Evolutionary conservation across 2,113 vertebrate genomes (phyloP).

Genomic region (Oplegnathus fasciatus): DNA sequence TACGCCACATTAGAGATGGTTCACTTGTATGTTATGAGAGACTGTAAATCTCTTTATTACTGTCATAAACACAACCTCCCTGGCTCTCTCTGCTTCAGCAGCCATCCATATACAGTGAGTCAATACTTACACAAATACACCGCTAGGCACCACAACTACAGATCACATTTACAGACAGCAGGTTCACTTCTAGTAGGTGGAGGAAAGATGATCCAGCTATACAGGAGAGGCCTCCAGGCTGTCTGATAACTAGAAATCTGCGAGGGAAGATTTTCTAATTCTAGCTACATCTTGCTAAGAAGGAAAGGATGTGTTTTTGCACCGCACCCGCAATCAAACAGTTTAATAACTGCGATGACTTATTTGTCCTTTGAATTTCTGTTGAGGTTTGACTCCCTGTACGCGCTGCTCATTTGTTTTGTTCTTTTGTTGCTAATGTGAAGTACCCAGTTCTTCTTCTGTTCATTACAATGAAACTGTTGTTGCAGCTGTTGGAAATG

Average conservation of each 20-base stretch:
- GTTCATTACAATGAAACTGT: constrained; percentile 11
- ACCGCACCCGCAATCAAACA: neutral
- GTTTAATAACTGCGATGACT: neutral
- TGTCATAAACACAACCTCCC: constrained; percentile 59
- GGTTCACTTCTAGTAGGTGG: neutral
- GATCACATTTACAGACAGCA: constrained; percentile 25
- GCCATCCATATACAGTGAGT: constrained; percentile 29
- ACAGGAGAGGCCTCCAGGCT: neutral
- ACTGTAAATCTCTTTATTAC: constrained; percentile 67
- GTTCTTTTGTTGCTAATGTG: constrained; percentile 7
- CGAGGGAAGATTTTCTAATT: neutral
- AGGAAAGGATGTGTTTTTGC: neutral
- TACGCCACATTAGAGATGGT: constrained; percentile 52
- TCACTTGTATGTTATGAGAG: constrained; percentile 49
- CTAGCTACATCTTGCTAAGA: neutral
- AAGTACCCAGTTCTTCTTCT: constrained; percentile 4
- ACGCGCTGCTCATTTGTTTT: neutral
- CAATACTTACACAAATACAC: constrained; percentile 33
- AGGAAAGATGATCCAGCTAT: constrained; percentile 1
- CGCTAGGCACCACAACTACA: neutral
- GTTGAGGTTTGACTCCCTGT: neutral
- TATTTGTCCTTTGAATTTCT: neutral
- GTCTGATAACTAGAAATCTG: neutral
- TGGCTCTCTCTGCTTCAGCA: neutral
- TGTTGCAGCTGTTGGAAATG: neutral